Evolutionary conservation across 2,113 vertebrate species (phyloP), one percentile per base, ranked within the genome.

Genomic region (Seriola aureovittata): DNA sequence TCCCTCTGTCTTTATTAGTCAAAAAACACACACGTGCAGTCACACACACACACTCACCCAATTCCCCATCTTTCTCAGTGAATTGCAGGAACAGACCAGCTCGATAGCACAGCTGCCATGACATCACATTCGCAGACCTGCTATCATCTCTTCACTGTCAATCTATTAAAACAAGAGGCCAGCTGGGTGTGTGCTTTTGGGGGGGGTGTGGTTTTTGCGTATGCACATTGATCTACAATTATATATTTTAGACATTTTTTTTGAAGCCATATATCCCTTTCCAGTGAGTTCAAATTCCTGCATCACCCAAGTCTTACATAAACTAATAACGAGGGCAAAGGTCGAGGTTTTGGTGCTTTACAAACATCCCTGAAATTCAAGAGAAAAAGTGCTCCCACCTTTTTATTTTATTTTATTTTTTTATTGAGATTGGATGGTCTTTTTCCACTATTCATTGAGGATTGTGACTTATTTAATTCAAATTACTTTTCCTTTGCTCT

Each of bases 91-190:
- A 81, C 75, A 65, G 71, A 81, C 77, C 71, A 71, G 75, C 81
- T 83, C 76, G 81, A 40, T 54, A 60, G 60, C 75, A 65, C 85
- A 88, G 88, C 89, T 85, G 89, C 70, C 38, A 66, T 84, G 79
- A 79, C 78, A 71, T 87, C 84, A 82, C 71, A 80, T 79, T 73
- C 58, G 25, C 80, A 68, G 3, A 67, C 78, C 75, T 69, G 82
- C 64, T 66, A 88, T 87, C 77, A 82, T 85, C 66, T 63, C 76
- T 19, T 40, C 48, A 23, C 60, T 65, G 59, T 40, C 64, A 72
- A 21, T 59, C 58, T 55, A 32, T 67, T 48, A 59, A 83, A 71
- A 77, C 64, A 81, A 90, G 63, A 78, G 75, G 75, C 38, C 84
- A 85, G 70, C 80, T 57, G 78, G 19, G 64, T 57, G 63, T 77